These are phyloP conservation scores for Ichneumoninae sp. DNA, from an alignment of 2,888 invertebrate genomes.

Conservation along the genomic window DNA sequence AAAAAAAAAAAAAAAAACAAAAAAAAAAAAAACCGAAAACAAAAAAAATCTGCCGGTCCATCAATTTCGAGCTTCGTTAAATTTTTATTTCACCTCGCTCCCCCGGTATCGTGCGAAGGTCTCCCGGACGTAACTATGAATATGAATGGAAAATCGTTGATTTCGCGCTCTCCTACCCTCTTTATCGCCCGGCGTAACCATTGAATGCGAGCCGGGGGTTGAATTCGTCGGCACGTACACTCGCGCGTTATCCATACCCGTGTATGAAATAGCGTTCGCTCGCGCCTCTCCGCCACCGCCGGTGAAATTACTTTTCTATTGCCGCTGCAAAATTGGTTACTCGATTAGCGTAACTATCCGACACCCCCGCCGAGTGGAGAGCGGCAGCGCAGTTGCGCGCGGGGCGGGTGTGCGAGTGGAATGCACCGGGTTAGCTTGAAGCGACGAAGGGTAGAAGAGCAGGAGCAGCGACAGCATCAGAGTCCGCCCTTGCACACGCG, in stretches of 20 bases:
- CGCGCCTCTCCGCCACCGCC: constrained; percentile 24
- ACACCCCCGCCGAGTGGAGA: constrained; percentile 70
- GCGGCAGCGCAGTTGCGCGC: constrained; percentile 21
- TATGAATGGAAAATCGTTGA: constrained; percentile 25
- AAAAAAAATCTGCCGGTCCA: background rate
- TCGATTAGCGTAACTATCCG: constrained; percentile 81
- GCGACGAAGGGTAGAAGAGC: constrained; percentile 31
- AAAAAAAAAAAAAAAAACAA: background rate
- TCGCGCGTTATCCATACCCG: constrained; percentile 44
- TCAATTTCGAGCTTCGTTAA: background rate
- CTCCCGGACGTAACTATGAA: background rate
- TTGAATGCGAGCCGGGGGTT: constrained; percentile 53
- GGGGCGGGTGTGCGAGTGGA: constrained; percentile 29
- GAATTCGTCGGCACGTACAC: constrained; percentile 60
- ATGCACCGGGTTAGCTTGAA: constrained; percentile 28
- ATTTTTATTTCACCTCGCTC: background rate
- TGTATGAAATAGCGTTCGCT: constrained; percentile 17
- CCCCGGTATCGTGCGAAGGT: background rate
- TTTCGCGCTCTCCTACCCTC: constrained; percentile 18
- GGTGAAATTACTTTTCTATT: constrained; percentile 77
- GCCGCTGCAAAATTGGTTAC: constrained; percentile 81
- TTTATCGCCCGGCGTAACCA: constrained; percentile 30
- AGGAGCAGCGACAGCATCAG: constrained; percentile 23
- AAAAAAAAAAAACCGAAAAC: background rate
- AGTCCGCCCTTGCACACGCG: constrained; percentile 51